Percentiles rank a stretch among this genome's conserved stretches.
Conservation (phyloP, 2,113 vertebrate species). For the Choloepus hoffmanni region DNA sequence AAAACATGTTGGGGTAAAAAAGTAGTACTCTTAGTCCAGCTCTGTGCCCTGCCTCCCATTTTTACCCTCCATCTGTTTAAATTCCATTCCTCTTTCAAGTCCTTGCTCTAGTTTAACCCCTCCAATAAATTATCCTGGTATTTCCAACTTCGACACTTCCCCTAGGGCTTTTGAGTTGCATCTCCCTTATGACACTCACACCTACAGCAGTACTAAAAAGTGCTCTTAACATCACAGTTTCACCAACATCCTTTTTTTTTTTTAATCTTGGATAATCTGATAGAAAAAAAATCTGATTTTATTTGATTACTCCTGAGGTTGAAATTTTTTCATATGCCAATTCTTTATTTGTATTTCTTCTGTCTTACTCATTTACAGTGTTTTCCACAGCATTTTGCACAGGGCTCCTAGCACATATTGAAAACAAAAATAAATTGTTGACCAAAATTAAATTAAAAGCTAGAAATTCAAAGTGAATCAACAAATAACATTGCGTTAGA, state of each 20-base stretch:
- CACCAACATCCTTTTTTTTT: background rate
- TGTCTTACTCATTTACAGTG: background rate
- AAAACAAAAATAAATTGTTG: slow-evolving; percentile 53
- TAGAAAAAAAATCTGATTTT: background rate
- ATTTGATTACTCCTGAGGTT: background rate
- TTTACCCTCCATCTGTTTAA: background rate
- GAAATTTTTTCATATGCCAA: background rate
- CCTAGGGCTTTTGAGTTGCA: background rate
- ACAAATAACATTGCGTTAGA: background rate
- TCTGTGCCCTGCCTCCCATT: background rate
- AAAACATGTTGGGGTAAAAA: background rate
- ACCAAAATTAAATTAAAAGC: background rate
- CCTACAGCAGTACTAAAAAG: background rate
- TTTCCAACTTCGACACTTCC: background rate
- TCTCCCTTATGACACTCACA: background rate
- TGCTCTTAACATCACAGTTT: background rate
- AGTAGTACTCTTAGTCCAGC: background rate
- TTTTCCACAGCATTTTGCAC: background rate
- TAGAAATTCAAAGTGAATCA: slow-evolving; percentile 14
- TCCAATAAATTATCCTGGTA: background rate
- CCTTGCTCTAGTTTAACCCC: background rate
- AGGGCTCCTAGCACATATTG: background rate
- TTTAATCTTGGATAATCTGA: background rate
- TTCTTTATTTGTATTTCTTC: background rate
- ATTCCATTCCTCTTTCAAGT: background rate